Evolutionary conservation across 1,140 invertebrate species (phyloP).

Genomic region (Limonius californicus): DNA sequence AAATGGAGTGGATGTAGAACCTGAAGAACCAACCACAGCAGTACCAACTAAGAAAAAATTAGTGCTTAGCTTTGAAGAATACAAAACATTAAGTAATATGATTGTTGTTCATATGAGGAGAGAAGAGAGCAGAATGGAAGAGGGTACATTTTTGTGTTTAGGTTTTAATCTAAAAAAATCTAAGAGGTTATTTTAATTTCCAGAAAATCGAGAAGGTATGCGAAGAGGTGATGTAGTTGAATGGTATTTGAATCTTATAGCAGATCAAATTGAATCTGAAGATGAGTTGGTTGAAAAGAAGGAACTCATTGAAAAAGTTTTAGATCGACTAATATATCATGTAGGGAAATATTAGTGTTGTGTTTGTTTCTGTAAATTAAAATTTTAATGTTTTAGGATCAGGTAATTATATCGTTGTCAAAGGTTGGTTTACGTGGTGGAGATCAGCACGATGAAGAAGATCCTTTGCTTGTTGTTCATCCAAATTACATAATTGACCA

Average conservation of each 20-base stretch:
- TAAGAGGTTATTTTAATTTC: slow-evolving; percentile 12
- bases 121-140: slow-evolving; percentile 69
- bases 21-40: slow-evolving; percentile 22
- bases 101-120: slow-evolving; percentile 84
- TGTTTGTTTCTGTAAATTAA: no score
- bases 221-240: slow-evolving; percentile 80
- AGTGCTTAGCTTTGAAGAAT: slow-evolving; percentile 91
- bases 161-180: slow-evolving; percentile 15
- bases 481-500: slow-evolving; percentile 88
- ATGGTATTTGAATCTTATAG: slow-evolving; percentile 93
- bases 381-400: slow-evolving; percentile 64
- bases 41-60: slow-evolving; percentile 71
- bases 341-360: no score
- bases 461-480: slow-evolving; percentile 90
- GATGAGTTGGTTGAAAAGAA: slow-evolving; percentile 88
- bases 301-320: slow-evolving; percentile 89
- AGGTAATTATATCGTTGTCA: slow-evolving; percentile 87
- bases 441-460: slow-evolving; percentile 64
- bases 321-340: slow-evolving; percentile 88
- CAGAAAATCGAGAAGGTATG: slow-evolving; percentile 59
- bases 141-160: slow-evolving; percentile 47
- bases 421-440: slow-evolving; percentile 57
- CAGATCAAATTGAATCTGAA: slow-evolving; percentile 85
- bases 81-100: slow-evolving; percentile 89
- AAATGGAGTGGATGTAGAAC: slow-evolving; percentile 25